phyloP scores from a whole-genome alignment of 2,888 invertebrate species.

The Ceriagrion tenellum region DNA sequence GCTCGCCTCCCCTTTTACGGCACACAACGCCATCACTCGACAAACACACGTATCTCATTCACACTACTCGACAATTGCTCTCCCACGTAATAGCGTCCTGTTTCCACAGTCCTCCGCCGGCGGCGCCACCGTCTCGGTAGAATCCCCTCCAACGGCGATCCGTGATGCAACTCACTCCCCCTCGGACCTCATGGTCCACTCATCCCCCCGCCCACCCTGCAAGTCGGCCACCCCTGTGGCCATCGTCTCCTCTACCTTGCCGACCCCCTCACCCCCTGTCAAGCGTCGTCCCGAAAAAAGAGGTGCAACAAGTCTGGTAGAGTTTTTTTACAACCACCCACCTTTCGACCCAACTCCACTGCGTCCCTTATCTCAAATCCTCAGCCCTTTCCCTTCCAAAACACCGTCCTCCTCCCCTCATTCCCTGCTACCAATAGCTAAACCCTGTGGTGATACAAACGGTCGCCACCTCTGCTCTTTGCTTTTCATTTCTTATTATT shows the following conservation, averaged over 20 bases:
- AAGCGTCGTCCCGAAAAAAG: not conserved
- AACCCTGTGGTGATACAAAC: not conserved
- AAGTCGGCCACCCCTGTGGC: too few relatives aligned
- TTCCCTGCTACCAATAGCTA: not conserved
- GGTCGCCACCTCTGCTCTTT: not conserved
- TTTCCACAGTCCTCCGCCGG: slow-evolving; percentile 41
- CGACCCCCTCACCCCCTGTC: not conserved
- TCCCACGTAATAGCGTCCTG: slow-evolving; percentile 29
- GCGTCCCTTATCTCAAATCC: not conserved
- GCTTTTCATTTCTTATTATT: not conserved
- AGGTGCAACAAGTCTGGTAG: slow-evolving; percentile 60
- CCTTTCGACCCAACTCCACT: not conserved
- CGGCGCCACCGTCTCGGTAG: slow-evolving; percentile 57
- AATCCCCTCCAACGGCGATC: slow-evolving; percentile 34
- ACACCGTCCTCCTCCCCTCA: not conserved
- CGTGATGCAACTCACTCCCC: slow-evolving; percentile 44
- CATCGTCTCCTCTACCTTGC: not conserved
- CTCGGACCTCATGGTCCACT: not conserved
- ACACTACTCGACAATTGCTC: slow-evolving; percentile 43
- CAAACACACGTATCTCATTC: slow-evolving; percentile 36
- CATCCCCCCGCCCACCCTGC: not conserved
- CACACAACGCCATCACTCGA: slow-evolving; percentile 53
- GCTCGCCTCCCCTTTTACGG: not conserved
- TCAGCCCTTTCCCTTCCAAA: not conserved
- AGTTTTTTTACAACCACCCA: slow-evolving; percentile 39